Conservation (phyloP, 2,797 vertebrate species). For the Tangara arthus region DNA sequence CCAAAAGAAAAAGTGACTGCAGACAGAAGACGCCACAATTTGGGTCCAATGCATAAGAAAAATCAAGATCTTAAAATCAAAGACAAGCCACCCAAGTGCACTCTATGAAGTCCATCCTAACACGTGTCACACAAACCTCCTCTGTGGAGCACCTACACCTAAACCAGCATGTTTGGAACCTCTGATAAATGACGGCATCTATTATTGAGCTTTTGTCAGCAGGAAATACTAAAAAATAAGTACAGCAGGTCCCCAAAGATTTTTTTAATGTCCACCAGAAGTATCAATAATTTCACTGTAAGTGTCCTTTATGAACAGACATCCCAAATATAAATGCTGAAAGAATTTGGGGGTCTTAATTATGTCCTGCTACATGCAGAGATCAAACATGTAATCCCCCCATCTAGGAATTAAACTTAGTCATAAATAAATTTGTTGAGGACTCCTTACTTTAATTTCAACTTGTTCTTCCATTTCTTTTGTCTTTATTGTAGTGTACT, state of each 20-base stretch:
- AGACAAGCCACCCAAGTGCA: neutral
- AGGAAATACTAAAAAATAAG: neutral
- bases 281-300: neutral
- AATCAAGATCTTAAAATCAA: neutral
- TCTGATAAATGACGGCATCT: neutral
- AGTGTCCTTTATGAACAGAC: neutral
- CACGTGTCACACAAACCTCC: neutral
- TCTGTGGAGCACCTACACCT: neutral
- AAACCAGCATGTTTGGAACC: neutral
- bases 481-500: constrained; percentile 99
- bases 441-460: constrained; percentile 91
- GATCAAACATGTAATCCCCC: neutral
- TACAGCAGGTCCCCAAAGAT: neutral
- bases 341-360: neutral
- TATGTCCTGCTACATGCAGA: neutral
- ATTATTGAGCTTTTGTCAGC: neutral
- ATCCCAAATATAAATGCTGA: neutral
- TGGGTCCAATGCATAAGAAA: neutral
- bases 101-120: neutral
- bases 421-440: neutral
- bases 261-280: neutral
- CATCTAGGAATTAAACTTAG: neutral
- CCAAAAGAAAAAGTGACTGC: neutral
- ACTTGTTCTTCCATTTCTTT: constrained; percentile 99
- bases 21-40: neutral